Percentiles rank a stretch among this genome's conserved stretches.
phyloP scores from a whole-genome alignment of 2,113 vertebrate species.

The Gallinago undulata region DNA sequence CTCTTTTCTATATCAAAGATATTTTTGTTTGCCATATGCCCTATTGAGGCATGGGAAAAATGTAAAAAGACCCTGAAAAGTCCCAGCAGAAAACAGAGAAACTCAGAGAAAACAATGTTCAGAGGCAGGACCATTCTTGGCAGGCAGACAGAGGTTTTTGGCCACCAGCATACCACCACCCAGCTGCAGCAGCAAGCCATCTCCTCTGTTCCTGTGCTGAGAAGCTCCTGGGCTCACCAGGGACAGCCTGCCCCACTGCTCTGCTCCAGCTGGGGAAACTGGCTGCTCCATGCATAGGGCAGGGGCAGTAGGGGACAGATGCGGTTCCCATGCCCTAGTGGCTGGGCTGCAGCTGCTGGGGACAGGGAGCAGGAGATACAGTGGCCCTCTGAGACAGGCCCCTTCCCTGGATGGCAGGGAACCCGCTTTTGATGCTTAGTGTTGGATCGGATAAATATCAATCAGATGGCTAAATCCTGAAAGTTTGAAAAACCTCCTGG shows the following conservation, averaged over 20 bases:
- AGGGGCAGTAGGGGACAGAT: not conserved
- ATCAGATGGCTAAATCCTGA: not conserved
- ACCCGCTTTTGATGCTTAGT: not conserved
- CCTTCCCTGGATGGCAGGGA: not conserved
- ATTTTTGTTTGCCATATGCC: not conserved
- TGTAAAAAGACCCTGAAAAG: not conserved
- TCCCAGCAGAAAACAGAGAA: not conserved
- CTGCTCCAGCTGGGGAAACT: not conserved
- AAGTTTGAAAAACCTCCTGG: not conserved
- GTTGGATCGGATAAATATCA: not conserved
- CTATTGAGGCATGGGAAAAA: not conserved
- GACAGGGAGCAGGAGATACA: not conserved
- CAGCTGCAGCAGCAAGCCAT: not conserved
- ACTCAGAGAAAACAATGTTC: not conserved
- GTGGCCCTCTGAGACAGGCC: not conserved
- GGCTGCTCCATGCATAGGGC: not conserved
- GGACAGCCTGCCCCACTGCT: not conserved
- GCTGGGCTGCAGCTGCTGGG: not conserved
- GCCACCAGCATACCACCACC: not conserved
- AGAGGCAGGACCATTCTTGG: not conserved
- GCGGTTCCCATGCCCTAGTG: accelerated
- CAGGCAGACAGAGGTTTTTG: not conserved
- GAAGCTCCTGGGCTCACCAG: not conserved
- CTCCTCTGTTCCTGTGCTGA: not conserved
- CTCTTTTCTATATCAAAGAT: not conserved